Evolutionary conservation across 2,888 invertebrate species (phyloP), one percentile per base, ranked within the genome.

Genomic region (Trissonchulus latispiculum): DNA sequence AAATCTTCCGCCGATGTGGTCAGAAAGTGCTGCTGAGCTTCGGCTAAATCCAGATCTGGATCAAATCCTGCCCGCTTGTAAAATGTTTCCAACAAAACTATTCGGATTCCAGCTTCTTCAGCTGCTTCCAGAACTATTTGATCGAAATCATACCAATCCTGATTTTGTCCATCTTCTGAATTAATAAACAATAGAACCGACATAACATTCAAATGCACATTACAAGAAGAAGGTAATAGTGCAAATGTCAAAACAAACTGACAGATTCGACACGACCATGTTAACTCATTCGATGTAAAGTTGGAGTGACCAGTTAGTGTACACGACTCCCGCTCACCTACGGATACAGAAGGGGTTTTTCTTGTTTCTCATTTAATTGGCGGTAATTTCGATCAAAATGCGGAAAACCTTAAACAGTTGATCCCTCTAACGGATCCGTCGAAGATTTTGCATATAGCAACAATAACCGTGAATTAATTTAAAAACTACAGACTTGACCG

Each of bases 11-110:
- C 48, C 8, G 48, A 48, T 15, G 8, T 23, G 8, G 48, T 48
- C 48, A 48, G 48, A 23, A 48, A 48, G 23, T 48, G 48, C 23
- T 23, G 28, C 33, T 68, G 69, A 3, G 36, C 33, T 35, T 23
- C 35, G 35, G 33, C 36, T 8, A 68, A 36, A n/a, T 2, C 35
- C n/a, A 35, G 69, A 15, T 77, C 77, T 32, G 66, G 75, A 66
- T 75, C 75, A 73, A 81, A 81, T 0, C 81, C 81, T 1, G 80
- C 78, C 31, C 78, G 73, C 67, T 77, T 77, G 74, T 81, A 81
- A 8, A 81, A 76, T 15, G 81, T 81, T 76, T 80, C 77, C 15
- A 80, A 77, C 1, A 80, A 75, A 2, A 78, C 78, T 3, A 81
- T 75, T n/a, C 81, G 73, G 32, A 81, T 81, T 3, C 81, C 81